phyloP scores from a whole-genome alignment of 2,113 vertebrate genomes.

The Colinus virginianus region DNA sequence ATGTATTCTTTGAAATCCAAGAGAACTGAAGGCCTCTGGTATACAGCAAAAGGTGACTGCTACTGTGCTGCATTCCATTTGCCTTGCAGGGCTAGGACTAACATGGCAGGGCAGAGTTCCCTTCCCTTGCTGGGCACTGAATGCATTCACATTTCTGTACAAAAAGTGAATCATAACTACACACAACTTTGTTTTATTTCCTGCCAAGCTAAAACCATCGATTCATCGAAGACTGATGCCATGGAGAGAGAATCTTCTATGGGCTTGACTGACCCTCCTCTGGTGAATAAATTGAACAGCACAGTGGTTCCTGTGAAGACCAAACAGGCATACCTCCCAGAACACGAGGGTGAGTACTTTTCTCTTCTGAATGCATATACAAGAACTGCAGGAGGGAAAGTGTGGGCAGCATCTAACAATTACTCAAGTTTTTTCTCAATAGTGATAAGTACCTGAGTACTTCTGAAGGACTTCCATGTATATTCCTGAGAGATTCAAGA shows the following conservation, averaged over 20 bases:
- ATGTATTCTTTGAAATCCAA: neutral
- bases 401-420: neutral
- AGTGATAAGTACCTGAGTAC: neutral
- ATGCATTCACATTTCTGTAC: neutral
- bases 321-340: neutral
- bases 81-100: neutral
- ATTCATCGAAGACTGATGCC: neutral
- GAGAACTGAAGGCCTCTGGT: neutral
- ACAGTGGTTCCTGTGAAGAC: neutral
- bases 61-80: neutral
- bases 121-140: neutral
- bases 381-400: neutral
- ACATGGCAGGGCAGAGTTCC: neutral
- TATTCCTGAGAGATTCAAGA: neutral
- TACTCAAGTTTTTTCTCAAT: neutral
- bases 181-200: neutral
- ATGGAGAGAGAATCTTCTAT: neutral
- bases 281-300: slow-evolving; percentile 1
- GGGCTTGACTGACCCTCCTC: neutral
- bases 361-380: neutral
- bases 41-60: neutral
- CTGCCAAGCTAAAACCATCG: slow-evolving; percentile 44
- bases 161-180: neutral
- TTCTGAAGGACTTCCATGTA: neutral
- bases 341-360: slow-evolving; percentile 21